Evolutionary conservation across 2,113 vertebrate genomes (phyloP).

Genomic region (Gadus macrocephalus): DNA sequence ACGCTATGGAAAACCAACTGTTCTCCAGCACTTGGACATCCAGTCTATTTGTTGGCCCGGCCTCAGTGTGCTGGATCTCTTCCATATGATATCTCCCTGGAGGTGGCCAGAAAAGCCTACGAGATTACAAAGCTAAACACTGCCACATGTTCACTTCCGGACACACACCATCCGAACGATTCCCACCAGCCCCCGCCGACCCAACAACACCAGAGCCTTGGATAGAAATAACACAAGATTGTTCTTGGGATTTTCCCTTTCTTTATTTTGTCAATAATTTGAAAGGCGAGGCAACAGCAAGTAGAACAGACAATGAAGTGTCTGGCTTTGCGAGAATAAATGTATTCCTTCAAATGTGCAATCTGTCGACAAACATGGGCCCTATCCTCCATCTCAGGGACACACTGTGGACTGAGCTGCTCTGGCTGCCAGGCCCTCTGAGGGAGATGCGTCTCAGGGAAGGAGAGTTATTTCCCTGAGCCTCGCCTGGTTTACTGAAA

Average conservation of each 20-base stretch:
- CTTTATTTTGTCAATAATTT: conserved; percentile 20
- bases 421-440: conserved; percentile 51
- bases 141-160: conserved; percentile 76
- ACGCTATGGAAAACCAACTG: conserved; percentile 60
- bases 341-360: conserved; percentile 64
- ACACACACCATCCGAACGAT: conserved; percentile 47
- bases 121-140: conserved; percentile 74
- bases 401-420: conserved; percentile 46
- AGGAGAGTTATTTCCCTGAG: conserved; percentile 22
- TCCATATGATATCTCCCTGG: conserved; percentile 69
- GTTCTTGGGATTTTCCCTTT: too few relatives aligned
- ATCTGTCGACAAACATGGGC: conserved; percentile 64
- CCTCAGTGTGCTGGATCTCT: conserved; percentile 56
- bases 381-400: conserved; percentile 58
- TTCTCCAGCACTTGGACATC: conserved; percentile 65
- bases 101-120: conserved; percentile 61
- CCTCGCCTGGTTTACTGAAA: conserved; percentile 24
- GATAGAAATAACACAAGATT: conserved; percentile 50
- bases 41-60: conserved; percentile 66
- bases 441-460: conserved; percentile 49
- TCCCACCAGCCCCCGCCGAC: conserved; percentile 23
- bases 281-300: conserved; percentile 52
- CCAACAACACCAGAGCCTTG: conserved; percentile 36
- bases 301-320: conserved; percentile 57
- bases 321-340: conserved; percentile 54